Percentiles rank a stretch among this genome's conserved stretches.
phyloP scores from a whole-genome alignment of 1,140 invertebrate species.

The Eriosoma lanigerum region DNA sequence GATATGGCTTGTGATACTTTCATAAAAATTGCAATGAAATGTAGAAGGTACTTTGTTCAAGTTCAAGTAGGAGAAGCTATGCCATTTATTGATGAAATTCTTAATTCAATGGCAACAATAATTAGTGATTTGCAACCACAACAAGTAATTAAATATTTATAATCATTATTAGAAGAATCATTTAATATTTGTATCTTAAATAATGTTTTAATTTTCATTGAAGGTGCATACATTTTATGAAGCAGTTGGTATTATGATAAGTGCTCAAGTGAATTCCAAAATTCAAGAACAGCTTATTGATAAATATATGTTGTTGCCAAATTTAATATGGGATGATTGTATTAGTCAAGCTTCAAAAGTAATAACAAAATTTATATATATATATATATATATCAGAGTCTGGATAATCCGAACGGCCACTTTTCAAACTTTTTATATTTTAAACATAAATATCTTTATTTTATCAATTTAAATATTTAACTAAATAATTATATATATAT shows the following conservation, averaged over 20 bases:
- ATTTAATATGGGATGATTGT: slow-evolving; percentile 99
- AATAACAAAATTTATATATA: slow-evolving; percentile 53
- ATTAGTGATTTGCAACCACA: slow-evolving; percentile 98
- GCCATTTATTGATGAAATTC: slow-evolving; percentile 99
- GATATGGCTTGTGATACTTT: slow-evolving; percentile 99
- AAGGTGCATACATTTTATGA: slow-evolving; percentile 99
- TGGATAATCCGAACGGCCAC: too few relatives aligned
- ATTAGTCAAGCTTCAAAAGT: slow-evolving; percentile 91
- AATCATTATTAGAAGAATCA: not conserved
- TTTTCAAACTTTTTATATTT: too few relatives aligned
- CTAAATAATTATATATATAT: too few relatives aligned
- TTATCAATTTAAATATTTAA: too few relatives aligned
- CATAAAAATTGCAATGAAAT: slow-evolving; percentile 99
- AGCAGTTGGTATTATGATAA: slow-evolving; percentile 99
- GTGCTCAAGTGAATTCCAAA: slow-evolving; percentile 85
- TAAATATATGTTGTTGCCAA: slow-evolving; percentile 96
- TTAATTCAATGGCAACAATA: slow-evolving; percentile 92
- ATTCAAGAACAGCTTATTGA: slow-evolving; percentile 93
- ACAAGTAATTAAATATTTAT: slow-evolving; percentile 65
- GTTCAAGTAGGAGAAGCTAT: slow-evolving; percentile 93
- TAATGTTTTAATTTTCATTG: slow-evolving; percentile 50
- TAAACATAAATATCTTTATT: too few relatives aligned
- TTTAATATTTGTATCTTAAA: not conserved
- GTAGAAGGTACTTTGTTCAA: slow-evolving; percentile 95
- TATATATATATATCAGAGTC: too few relatives aligned